These are phyloP conservation scores for Orycteropus afer DNA, from an alignment of 2,113 vertebrate species.

Conservation along the genomic window DNA sequence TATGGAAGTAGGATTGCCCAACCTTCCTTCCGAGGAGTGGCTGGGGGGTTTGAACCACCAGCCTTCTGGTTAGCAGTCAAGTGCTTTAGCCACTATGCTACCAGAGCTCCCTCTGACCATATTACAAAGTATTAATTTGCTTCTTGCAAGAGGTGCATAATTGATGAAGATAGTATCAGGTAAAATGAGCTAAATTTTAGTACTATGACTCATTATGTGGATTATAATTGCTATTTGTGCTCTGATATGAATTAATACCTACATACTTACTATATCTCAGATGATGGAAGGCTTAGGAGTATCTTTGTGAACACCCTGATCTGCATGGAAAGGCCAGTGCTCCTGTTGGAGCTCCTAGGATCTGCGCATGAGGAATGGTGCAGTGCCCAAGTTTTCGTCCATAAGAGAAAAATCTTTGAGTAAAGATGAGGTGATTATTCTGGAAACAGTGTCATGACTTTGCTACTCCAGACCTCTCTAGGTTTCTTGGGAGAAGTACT, in stretches of 20 bases:
- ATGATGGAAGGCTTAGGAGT: neutral
- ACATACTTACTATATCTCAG: neutral
- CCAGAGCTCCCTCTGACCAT: too few relatives aligned
- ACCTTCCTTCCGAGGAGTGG: too few relatives aligned
- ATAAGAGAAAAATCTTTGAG: neutral
- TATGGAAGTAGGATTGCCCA: too few relatives aligned
- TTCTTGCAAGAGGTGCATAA: neutral
- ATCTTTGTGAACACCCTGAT: neutral
- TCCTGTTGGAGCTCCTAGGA: neutral
- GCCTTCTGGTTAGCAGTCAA: too few relatives aligned
- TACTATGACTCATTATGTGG: neutral
- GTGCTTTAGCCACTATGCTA: too few relatives aligned
- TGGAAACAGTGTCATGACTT: neutral
- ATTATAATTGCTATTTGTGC: neutral
- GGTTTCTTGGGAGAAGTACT: neutral
- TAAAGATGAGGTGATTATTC: neutral
- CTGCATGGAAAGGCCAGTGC: too few relatives aligned
- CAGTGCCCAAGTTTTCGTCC: neutral
- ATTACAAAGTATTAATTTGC: constrained; percentile 10
- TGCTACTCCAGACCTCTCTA: neutral
- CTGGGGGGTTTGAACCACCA: too few relatives aligned
- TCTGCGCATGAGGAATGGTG: fast-evolving
- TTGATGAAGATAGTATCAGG: neutral
- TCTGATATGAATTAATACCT: neutral
- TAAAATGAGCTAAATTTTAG: neutral